A percentile compares a stretch with the other conserved stretches of the same genome.
These are phyloP conservation scores for Ahaetulla prasina DNA, from an alignment of 2,113 vertebrate genomes.

Conservation along the genomic window DNA sequence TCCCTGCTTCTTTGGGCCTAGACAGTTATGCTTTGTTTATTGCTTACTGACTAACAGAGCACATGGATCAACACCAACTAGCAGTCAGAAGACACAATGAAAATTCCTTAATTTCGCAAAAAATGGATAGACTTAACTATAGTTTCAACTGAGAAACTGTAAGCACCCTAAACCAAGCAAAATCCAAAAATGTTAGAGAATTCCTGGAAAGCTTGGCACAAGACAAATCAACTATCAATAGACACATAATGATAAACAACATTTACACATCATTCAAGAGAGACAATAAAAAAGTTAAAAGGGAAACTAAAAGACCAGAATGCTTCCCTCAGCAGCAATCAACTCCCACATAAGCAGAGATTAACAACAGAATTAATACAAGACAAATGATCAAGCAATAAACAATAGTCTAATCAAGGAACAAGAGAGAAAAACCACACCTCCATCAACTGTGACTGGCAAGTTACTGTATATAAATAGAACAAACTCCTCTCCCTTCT, in stretches of 20 bases:
- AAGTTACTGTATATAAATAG: not conserved
- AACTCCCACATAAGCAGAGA: not conserved
- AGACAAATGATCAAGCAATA: not conserved
- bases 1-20: not conserved
- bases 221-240: not conserved
- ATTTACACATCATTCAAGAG: not conserved
- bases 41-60: not conserved
- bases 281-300: not conserved
- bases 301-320: not conserved
- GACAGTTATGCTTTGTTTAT: not conserved
- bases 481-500: not conserved
- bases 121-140: not conserved
- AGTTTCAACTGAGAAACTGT: not conserved
- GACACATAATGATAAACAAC: not conserved
- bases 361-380: not conserved
- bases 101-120: not conserved
- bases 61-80: not conserved
- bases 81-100: not conserved
- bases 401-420: not conserved
- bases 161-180: not conserved
- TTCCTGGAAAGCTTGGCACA: not conserved
- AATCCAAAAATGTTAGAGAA: not conserved
- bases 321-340: not conserved
- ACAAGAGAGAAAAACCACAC: not conserved
- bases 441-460: not conserved